These are phyloP conservation scores for Eilema griseolum DNA, from an alignment of 2,888 invertebrate genomes.

Conservation along the genomic window DNA sequence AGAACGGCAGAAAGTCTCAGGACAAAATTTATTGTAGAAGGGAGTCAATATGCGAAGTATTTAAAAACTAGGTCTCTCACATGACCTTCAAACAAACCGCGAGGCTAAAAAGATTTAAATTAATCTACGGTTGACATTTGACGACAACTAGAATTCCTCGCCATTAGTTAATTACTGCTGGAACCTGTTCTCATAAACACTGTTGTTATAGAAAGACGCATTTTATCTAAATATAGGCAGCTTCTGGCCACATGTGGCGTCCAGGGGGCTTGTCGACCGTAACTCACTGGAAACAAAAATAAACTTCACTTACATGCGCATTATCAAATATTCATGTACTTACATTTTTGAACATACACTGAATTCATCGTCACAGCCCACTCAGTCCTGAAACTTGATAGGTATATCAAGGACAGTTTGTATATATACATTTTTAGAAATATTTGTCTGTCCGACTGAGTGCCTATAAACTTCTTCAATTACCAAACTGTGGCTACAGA, in stretches of 20 bases:
- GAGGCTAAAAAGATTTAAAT: slow-evolving; percentile 11
- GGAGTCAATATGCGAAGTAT: not conserved
- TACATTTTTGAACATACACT: not conserved
- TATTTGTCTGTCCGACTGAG: not conserved
- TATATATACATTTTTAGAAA: not conserved
- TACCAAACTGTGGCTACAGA: not conserved
- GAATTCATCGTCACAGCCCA: too few species aligned
- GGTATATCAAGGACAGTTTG: too few species aligned
- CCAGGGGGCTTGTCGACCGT: slow-evolving; percentile 8
- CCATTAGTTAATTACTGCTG: slow-evolving; percentile 6
- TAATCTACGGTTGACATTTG: slow-evolving; percentile 8
- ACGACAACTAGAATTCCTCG: slow-evolving; percentile 1
- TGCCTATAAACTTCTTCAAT: not conserved
- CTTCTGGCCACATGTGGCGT: slow-evolving; percentile 38
- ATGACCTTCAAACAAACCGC: not conserved
- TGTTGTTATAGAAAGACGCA: slow-evolving; percentile 21
- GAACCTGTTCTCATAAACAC: slow-evolving; percentile 11
- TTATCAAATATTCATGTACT: not conserved
- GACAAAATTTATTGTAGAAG: not conserved
- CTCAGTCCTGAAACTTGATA: too few species aligned
- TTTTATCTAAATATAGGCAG: slow-evolving; percentile 33
- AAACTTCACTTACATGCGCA: slow-evolving; percentile 14
- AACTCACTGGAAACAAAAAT: slow-evolving; percentile 16
- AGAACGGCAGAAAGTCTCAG: not conserved
- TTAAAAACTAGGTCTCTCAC: slow-evolving; percentile 14